A percentile compares a stretch with the other conserved stretches of the same genome.
Conservation (phyloP, 1,140 invertebrate species). For the Drosophila hydei region DNA sequence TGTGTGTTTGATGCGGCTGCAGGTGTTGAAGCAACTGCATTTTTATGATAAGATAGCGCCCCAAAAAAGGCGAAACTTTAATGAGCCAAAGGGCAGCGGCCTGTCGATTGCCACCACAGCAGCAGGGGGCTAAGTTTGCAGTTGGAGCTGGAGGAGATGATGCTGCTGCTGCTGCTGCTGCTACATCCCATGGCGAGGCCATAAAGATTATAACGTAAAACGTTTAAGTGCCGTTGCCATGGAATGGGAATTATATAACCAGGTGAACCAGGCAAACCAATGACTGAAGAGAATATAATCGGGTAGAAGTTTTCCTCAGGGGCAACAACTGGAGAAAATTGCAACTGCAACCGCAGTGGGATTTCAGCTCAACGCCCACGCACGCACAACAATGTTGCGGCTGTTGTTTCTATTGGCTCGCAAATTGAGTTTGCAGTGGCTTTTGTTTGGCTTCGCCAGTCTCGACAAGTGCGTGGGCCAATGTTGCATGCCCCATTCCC, state of each 20-base stretch:
- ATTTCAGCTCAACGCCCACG: conserved; percentile 25
- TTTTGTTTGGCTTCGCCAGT: conserved; percentile 36
- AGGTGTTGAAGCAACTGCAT: conserved; percentile 77
- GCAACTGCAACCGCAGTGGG: conserved; percentile 15
- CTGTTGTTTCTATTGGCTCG: conserved; percentile 16
- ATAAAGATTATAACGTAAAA: conserved; percentile 57
- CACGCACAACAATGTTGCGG: conserved; percentile 31
- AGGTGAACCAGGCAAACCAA: conserved; percentile 29
- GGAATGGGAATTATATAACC: conserved; percentile 41
- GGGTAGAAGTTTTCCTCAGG: conserved; percentile 18
- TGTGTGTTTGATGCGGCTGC: conserved; percentile 73
- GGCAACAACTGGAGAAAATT: conserved; percentile 5
- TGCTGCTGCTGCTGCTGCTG: conserved; percentile 2
- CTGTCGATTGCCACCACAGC: conserved; percentile 10
- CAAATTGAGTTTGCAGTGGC: conserved; percentile 64
- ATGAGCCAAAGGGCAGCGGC: conserved; percentile 59
- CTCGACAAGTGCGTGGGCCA: conserved; percentile 75
- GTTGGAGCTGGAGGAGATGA: not conserved
- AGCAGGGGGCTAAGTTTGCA: conserved; percentile 15
- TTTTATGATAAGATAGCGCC: conserved; percentile 79
- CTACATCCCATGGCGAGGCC: conserved; percentile 33
- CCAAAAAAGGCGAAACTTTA: conserved; percentile 62
- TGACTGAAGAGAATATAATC: conserved; percentile 23
- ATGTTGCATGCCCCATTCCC: not conserved
- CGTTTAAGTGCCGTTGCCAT: conserved; percentile 42